Evolutionary conservation across 2,888 invertebrate genomes (phyloP).

Genomic region (Drosophila meridionalis): DNA sequence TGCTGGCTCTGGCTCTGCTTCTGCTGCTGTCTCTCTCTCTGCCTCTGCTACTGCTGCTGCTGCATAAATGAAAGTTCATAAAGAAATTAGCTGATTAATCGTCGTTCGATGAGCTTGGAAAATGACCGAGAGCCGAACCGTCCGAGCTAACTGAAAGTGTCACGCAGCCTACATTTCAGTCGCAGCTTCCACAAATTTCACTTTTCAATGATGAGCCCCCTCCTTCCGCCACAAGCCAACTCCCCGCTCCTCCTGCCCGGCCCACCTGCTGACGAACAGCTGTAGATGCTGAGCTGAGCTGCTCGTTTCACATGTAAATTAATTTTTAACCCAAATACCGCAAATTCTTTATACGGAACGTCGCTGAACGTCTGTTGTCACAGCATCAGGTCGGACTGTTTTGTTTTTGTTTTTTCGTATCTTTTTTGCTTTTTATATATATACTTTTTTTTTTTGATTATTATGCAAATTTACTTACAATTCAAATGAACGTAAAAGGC

Average conservation of each 20-base stretch:
- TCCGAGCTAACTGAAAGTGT: slow-evolving; percentile 73
- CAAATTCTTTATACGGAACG: slow-evolving; percentile 74
- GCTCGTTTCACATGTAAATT: slow-evolving; percentile 81
- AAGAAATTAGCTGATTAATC: slow-evolving; percentile 81
- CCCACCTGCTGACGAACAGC: slow-evolving; percentile 24
- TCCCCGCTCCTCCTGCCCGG: not conserved
- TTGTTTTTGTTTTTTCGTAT: slow-evolving; percentile 6
- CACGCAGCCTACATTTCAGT: slow-evolving; percentile 78
- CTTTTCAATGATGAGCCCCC: slow-evolving; percentile 73
- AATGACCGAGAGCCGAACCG: slow-evolving; percentile 60
- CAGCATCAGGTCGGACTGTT: slow-evolving; percentile 46
- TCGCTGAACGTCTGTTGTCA: slow-evolving; percentile 42
- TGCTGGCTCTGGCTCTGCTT: not conserved
- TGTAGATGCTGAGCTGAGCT: slow-evolving; percentile 42
- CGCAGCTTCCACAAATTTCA: slow-evolving; percentile 69
- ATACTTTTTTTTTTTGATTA: slow-evolving; percentile 53
- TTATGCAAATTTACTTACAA: slow-evolving; percentile 73
- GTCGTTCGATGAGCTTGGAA: slow-evolving; percentile 80
- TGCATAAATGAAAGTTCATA: slow-evolving; percentile 81
- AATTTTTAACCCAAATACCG: slow-evolving; percentile 83
- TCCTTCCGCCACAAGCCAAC: not conserved
- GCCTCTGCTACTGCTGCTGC: slow-evolving; percentile 32
- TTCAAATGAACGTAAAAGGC: slow-evolving; percentile 62
- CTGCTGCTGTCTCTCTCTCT: slow-evolving; percentile 20
- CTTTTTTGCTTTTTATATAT: slow-evolving; percentile 9